Evolutionary conservation across 2,113 vertebrate species (phyloP), one percentile per base, ranked within the genome.

Genomic region (Struthidea cinerea): DNA sequence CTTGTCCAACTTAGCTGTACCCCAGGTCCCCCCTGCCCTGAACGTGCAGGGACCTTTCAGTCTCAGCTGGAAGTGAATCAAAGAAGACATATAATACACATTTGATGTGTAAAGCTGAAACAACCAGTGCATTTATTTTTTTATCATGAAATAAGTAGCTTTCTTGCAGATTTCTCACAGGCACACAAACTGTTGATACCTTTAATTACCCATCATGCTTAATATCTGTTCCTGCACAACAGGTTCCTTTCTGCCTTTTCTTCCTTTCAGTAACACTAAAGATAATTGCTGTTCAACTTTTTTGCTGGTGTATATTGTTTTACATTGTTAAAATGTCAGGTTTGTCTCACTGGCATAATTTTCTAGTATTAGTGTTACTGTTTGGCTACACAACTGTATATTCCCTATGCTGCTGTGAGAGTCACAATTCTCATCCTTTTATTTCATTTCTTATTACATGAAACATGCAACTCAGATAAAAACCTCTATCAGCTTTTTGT

Each of bases 111-210:
- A 88, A 92, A 97, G 96, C 93, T 87, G 95, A 96, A 97, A 95
- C 95, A 97, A 96, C 97, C 96, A 96, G 97, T 97, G 96, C 97
- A 57, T 97, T 63, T 96, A 91, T 93, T 85, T 92, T 97, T 89
- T 89, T 91, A 96, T 41, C 90, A 84, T 95, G 83, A 95, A 93
- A 44, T 84, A 87, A 88, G 76, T 93, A 67, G 82, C 75, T 90
- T 96, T 97, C 92, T 89, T 93, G 92, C 76, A 52, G 69, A 41
- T 96, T 96, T 94, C 94, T 93, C 93, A 64, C 96, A 93, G 93
- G 47, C 90, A 68, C 85, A 50, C 49, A 69, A 73, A 87, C 76
- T 93, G 84, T 94, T 57, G 87, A 73, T 95, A 95, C 57, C 42
- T 97, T 97, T 97, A 95, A 95, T 96, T 96, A 95, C 63, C 74